A percentile compares a stretch with the other conserved stretches of the same genome.
Conservation (phyloP, 1,140 invertebrate species). For the Luehdorfia chinensis region DNA sequence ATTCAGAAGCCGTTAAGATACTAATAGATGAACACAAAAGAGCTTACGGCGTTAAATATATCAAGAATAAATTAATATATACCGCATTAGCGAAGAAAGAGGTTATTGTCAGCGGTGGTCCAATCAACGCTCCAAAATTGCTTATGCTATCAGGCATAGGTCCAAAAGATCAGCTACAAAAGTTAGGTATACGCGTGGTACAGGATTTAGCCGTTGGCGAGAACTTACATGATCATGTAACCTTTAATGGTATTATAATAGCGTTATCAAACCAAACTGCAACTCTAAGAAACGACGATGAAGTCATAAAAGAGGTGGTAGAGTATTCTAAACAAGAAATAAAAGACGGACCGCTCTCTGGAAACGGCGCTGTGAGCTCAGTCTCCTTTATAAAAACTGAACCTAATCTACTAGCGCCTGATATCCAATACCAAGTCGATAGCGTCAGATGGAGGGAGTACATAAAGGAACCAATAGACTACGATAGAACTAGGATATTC, state of each 20-base stretch:
- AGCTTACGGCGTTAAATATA: slow-evolving; percentile 83
- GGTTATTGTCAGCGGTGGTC: slow-evolving; percentile 83
- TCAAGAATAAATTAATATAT: slow-evolving; percentile 73
- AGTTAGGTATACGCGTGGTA: slow-evolving; percentile 78
- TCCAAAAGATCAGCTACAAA: slow-evolving; percentile 78
- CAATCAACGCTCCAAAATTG: slow-evolving; percentile 84
- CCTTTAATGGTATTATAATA: slow-evolving; percentile 77
- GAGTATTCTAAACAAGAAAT: slow-evolving; percentile 21
- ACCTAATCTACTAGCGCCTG: slow-evolving; percentile 70
- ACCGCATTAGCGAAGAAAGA: slow-evolving; percentile 79
- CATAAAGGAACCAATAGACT: slow-evolving; percentile 23
- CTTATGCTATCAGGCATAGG: slow-evolving; percentile 86
- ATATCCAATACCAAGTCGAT: slow-evolving; percentile 75
- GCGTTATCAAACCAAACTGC: slow-evolving; percentile 80
- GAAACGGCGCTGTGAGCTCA: slow-evolving; percentile 66
- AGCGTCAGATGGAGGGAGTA: slow-evolving; percentile 19
- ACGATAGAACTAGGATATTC: slow-evolving; percentile 21
- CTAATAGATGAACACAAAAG: slow-evolving; percentile 83
- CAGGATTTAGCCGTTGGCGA: slow-evolving; percentile 82
- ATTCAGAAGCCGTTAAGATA: slow-evolving; percentile 83
- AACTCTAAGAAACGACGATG: slow-evolving; percentile 51
- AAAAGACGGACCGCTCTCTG: slow-evolving; percentile 63
- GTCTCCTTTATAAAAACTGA: slow-evolving; percentile 71
- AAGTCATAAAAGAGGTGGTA: slow-evolving; percentile 18
- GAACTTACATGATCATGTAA: slow-evolving; percentile 88